phyloP scores from a whole-genome alignment of 2,113 vertebrate genomes.

The Guaruba guarouba region DNA sequence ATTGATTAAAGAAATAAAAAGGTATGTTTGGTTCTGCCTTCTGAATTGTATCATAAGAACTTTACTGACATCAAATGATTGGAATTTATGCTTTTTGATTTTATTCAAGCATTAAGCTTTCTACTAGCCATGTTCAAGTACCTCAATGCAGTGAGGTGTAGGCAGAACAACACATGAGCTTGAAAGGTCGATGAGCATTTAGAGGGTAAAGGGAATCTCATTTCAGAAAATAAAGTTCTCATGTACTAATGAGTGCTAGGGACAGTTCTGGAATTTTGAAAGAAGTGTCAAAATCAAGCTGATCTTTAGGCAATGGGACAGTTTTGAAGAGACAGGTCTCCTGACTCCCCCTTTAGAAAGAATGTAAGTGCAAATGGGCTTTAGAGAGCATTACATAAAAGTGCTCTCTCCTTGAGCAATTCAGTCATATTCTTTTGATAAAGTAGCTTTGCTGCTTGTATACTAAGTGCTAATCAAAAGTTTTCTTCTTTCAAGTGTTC shows the following conservation, averaged over 20 bases:
- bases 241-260: background rate
- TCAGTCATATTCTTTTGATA: background rate
- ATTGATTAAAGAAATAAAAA: background rate
- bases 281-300: background rate
- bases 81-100: background rate
- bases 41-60: background rate
- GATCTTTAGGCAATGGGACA: background rate
- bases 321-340: background rate
- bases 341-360: background rate
- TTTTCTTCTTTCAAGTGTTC: background rate
- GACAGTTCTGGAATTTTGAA: background rate
- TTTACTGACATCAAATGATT: background rate
- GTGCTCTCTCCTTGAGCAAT: background rate
- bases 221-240: background rate
- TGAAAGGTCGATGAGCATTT: background rate
- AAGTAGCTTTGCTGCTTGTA: background rate
- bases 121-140: background rate
- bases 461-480: background rate
- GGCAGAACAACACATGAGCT: background rate
- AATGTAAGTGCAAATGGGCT: background rate
- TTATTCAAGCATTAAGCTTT: background rate
- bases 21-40: background rate
- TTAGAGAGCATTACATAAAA: background rate
- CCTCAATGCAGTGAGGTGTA: background rate
- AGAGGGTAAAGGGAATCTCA: background rate